Conservation (phyloP, 2,797 vertebrate species). For the Falco cherrug region DNA sequence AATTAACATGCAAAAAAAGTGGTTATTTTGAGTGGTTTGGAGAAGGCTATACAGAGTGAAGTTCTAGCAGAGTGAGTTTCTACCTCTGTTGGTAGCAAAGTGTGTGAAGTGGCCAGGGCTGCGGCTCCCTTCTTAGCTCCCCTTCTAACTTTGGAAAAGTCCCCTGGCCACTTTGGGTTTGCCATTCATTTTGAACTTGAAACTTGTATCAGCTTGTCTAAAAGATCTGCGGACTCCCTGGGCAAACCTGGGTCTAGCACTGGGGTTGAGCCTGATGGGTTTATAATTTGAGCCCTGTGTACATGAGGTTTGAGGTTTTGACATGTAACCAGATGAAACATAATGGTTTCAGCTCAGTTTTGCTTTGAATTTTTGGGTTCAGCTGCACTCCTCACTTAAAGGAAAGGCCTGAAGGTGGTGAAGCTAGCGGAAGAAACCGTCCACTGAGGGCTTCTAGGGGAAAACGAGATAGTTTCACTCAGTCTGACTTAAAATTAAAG, state of each 20-base stretch:
- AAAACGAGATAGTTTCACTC: not conserved
- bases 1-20: conserved; percentile 59
- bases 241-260: not conserved
- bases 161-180: not conserved
- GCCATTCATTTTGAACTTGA: not conserved
- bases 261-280: conserved; percentile 26
- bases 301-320: conserved; percentile 53
- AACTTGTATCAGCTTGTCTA: not conserved
- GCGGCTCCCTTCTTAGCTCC: not conserved
- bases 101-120: not conserved
- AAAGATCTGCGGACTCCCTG: not conserved
- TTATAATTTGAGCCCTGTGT: conserved; percentile 50
- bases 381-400: not conserved
- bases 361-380: conserved; percentile 42
- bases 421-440: conserved; percentile 5
- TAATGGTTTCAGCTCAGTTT: conserved; percentile 42
- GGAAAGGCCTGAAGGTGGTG: not conserved
- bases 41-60: not conserved
- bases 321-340: conserved; percentile 56
- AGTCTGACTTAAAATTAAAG: conserved; percentile 16
- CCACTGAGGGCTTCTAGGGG: not conserved
- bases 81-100: not conserved
- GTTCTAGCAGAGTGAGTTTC: conserved; percentile 7
- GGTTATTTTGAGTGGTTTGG: conserved; percentile 53
- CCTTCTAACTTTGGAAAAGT: conserved; percentile 6